These are phyloP conservation scores for Cassiopea andromeda DNA, from an alignment of 30 jellyfish, hydroid and myxozoan genomes.

Conservation along the genomic window DNA sequence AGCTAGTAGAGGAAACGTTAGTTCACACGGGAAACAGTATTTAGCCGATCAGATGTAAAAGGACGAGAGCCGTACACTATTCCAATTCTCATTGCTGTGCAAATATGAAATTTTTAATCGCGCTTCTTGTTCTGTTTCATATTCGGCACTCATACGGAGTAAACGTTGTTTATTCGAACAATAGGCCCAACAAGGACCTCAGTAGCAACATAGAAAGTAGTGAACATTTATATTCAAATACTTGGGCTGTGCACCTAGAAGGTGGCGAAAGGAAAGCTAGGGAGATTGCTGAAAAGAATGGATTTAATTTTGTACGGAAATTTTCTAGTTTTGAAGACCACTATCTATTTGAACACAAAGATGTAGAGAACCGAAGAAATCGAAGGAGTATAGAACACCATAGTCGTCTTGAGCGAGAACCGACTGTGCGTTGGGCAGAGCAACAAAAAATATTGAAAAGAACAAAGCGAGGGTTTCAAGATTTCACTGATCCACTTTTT, in stretches of 20 bases:
- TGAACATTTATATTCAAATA: conserved; percentile 78
- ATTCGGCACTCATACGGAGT: conserved; percentile 26
- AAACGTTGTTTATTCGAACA: conserved; percentile 5
- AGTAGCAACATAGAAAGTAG: conserved; percentile 8
- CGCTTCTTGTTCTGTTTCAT: neutral
- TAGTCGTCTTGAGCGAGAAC: conserved; percentile 54
- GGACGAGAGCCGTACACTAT: neutral
- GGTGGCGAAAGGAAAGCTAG: conserved; percentile 83
- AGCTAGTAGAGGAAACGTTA: neutral
- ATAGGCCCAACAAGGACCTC: conserved; percentile 55
- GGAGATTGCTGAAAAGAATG: conserved; percentile 80
- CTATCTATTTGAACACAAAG: conserved; percentile 73
- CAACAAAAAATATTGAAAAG: conserved; percentile 85
- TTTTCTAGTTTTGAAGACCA: conserved; percentile 76
- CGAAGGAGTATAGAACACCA: conserved; percentile 89
- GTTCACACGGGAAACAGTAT: neutral
- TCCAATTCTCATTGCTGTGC: neutral
- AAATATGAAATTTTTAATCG: conserved; percentile 32
- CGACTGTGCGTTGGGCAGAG: conserved; percentile 81
- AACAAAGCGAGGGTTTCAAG: conserved; percentile 72
- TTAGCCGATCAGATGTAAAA: neutral
- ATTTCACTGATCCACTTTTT: conserved; percentile 86
- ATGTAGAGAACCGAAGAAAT: conserved; percentile 51
- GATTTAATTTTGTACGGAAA: conserved; percentile 72
- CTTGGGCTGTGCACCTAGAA: conserved; percentile 86